Conservation (phyloP, 2,888 invertebrate genomes). For the Phengaris arion region DNA sequence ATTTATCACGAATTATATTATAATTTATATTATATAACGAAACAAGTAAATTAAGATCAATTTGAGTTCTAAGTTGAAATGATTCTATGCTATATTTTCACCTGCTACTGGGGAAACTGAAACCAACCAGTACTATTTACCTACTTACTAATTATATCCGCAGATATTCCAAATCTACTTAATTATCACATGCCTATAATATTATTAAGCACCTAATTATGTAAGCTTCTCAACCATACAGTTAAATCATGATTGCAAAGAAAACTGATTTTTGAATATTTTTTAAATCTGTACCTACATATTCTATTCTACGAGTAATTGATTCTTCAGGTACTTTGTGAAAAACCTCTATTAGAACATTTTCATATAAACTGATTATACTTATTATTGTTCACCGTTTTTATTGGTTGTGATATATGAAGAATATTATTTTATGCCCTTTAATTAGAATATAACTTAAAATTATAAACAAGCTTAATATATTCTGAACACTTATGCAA, state of each 20-base stretch:
- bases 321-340: too few species aligned
- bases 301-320: too few species aligned
- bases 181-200: neutral
- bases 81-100: neutral
- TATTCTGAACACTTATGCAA: neutral
- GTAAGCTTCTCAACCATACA: neutral
- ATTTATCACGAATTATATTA: neutral
- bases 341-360: too few species aligned
- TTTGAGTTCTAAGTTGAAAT: neutral
- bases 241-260: neutral
- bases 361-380: too few species aligned
- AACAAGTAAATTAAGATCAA: neutral
- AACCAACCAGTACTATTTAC: constrained; percentile 1
- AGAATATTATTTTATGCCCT: too few species aligned
- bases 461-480: neutral
- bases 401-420: too few species aligned
- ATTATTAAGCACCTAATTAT: neutral
- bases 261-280: neutral
- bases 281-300: too few species aligned
- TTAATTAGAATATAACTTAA: neutral
- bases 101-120: neutral
- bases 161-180: neutral
- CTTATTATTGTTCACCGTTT: too few species aligned
- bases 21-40: neutral
- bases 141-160: neutral